These are phyloP conservation scores for Syngnathus acus DNA, from an alignment of 2,797 vertebrate genomes.

Conservation along the genomic window DNA sequence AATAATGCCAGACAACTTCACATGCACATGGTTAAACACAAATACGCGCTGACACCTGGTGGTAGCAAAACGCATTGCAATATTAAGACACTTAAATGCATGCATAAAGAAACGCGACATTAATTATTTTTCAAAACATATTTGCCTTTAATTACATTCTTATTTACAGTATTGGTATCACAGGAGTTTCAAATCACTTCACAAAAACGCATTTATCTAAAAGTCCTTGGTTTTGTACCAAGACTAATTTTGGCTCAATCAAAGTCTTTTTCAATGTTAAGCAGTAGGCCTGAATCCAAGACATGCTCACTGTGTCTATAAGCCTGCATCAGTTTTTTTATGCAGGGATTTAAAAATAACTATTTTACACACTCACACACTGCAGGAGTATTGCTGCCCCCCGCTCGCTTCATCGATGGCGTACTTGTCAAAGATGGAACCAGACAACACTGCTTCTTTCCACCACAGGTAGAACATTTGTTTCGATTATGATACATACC, in stretches of 20 bases:
- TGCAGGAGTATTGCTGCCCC: not conserved
- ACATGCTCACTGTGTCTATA: not conserved
- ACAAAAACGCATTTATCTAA: conserved; percentile 25
- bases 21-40: not conserved
- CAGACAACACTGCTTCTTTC: not conserved
- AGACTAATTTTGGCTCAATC: conserved; percentile 11
- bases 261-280: conserved; percentile 14
- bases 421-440: not conserved
- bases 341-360: not conserved
- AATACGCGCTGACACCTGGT: not conserved
- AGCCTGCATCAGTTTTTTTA: not conserved
- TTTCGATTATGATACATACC: not conserved
- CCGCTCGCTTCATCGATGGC: not conserved
- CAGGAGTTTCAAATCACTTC: conserved; percentile 25
- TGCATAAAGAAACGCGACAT: not conserved
- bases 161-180: conserved; percentile 63
- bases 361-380: not conserved
- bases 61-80: not conserved
- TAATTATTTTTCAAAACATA: conserved; percentile 44
- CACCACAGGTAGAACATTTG: not conserved
- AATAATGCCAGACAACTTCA: not conserved
- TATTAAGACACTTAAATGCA: not conserved
- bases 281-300: conserved; percentile 3
- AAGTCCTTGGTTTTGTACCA: conserved; percentile 2
- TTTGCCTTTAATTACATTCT: conserved; percentile 60